Evolutionary conservation across 1,140 invertebrate species (phyloP).

Genomic region (Agrypnia vestita): DNA sequence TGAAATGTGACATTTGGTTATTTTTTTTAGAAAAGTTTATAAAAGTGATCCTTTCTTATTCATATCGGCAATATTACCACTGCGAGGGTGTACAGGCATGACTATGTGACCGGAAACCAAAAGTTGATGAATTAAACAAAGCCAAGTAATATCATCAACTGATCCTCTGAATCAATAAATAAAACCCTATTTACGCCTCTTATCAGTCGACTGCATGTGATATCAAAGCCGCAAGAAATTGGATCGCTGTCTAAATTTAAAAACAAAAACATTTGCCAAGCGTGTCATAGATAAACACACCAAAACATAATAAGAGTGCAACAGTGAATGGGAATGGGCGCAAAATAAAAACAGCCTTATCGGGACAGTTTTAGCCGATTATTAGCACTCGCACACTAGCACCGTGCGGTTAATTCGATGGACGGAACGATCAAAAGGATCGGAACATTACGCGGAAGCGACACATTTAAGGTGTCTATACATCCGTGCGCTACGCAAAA

Average conservation of each 20-base stretch:
- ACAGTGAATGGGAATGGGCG: background rate
- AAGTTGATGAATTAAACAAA: too few relatives aligned
- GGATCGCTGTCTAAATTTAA: slow-evolving; percentile 5
- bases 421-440: slow-evolving; percentile 5
- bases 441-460: slow-evolving; percentile 40
- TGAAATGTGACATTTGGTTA: too few relatives aligned
- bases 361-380: background rate
- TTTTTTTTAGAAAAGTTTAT: too few relatives aligned
- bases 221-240: background rate
- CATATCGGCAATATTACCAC: too few relatives aligned
- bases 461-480: slow-evolving; percentile 42
- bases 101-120: too few relatives aligned
- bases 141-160: too few relatives aligned
- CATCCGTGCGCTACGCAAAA: slow-evolving; percentile 15
- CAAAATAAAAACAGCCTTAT: background rate
- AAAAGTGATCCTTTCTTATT: too few relatives aligned
- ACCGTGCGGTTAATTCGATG: slow-evolving; percentile 11
- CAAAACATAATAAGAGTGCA: slow-evolving; percentile 3
- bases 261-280: slow-evolving; percentile 15
- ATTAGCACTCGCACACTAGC: background rate
- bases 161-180: background rate
- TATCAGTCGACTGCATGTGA: background rate
- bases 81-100: too few relatives aligned
- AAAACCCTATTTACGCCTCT: background rate
- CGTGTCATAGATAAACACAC: slow-evolving; percentile 19